Base-by-base conservation (phyloP, 2,113 vertebrate species). In the Psophia crepitans region DNA sequence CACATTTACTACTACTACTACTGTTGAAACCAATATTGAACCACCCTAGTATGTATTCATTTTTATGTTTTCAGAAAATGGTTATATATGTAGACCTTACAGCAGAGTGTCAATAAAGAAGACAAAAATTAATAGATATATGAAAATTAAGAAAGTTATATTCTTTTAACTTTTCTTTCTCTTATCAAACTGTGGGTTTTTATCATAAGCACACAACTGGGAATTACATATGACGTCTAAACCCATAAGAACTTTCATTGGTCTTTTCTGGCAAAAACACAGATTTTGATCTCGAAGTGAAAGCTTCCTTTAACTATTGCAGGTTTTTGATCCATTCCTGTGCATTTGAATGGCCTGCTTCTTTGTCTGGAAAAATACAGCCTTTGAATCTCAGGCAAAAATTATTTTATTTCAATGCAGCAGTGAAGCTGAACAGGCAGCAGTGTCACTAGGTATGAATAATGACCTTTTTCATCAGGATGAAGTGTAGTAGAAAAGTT, bases 21-120 rank as follows among this genome's bases (percentile, higher is more conserved):
- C 33, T 44, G 32, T 16, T 58, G 43, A 91, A 85, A 63, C 2
- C 51, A 68, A 22, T 57, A 78, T 4, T 49, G 37, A 87, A 74
- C 5, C 1, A 58, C 23, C 26, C 43, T 5, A 41, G 19, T 30
- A 43, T 0, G 0, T 43, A 66, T 10, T 84, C 5, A n/a, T 9
- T 54, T 76, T 14, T 32, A 49, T 77, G 21, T 70, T 89, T 22
- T 75, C 35, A 63, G 28, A 78, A 84, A 78, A 75, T 46, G 15
- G 20, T 46, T 76, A 30, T 27, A 39, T 46, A 46, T 32, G 21
- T 39, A 68, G 53, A 60, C 23, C 23, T 78, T 27, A 51, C 6
- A 75, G 3, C 8, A 54, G 15, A 61, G 4, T 13, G 9, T 21
- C 57, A 85, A 11, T 39, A 58, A 54, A 79, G 24, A 92, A 60